Conservation (phyloP, 2,797 vertebrate genomes). For the Antrozous pallidus region DNA sequence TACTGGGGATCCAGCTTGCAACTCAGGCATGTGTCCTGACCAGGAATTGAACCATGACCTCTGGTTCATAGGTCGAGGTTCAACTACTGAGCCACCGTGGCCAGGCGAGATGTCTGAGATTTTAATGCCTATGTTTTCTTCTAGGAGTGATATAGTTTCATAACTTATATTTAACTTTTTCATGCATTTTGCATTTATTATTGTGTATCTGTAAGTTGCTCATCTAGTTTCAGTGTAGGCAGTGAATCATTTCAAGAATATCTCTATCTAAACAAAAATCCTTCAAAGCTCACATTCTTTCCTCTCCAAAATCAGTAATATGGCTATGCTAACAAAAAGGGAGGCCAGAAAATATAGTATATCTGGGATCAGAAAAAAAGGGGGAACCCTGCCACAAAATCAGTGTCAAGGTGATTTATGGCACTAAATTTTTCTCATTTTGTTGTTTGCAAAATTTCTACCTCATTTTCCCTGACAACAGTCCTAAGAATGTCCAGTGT, state of each 20-base stretch:
- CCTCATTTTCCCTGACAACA: not conserved
- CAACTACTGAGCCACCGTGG: too few species aligned
- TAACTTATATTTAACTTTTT: not conserved
- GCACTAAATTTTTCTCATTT: not conserved
- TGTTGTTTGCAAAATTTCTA: not conserved
- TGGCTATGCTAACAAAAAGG: not conserved
- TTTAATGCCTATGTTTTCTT: not conserved
- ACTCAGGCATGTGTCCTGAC: too few species aligned
- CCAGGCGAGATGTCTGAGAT: not conserved
- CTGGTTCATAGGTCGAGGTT: too few species aligned
- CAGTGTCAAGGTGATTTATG: not conserved
- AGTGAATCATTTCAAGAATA: not conserved
- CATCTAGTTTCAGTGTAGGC: not conserved
- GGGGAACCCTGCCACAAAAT: not conserved
- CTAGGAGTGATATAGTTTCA: not conserved
- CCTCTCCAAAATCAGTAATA: not conserved
- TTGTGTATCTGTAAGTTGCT: not conserved
- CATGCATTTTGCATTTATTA: not conserved
- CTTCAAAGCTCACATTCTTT: not conserved
- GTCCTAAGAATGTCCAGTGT: too few species aligned
- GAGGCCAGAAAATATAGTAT: not conserved
- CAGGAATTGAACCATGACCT: too few species aligned
- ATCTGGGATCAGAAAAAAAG: not conserved
- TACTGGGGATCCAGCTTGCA: too few species aligned
- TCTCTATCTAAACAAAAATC: not conserved